Evolutionary conservation across 2,888 invertebrate species (phyloP).

Genomic region (Rhagonycha fulva): DNA sequence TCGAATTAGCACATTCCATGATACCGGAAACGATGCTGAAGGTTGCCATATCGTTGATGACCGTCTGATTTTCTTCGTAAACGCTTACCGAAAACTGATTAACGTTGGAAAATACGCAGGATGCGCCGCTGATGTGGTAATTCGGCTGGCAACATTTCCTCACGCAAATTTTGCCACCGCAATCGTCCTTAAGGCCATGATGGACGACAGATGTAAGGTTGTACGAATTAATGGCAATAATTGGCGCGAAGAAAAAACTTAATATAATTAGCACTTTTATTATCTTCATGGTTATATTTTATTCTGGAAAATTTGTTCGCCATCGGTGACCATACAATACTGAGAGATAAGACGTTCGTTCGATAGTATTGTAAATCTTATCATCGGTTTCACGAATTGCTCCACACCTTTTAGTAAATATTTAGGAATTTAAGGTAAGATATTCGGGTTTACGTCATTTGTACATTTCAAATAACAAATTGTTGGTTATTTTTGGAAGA

Average conservation of each 20-base stretch:
- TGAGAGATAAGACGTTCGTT: not conserved
- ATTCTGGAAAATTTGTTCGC: not conserved
- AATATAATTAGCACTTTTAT: not conserved
- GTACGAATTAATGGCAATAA: not conserved
- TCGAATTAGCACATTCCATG: not conserved
- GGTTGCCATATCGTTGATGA: not conserved
- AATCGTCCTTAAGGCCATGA: not conserved
- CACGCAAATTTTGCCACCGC: not conserved
- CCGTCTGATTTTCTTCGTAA: not conserved
- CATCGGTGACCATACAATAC: not conserved
- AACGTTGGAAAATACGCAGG: not conserved
- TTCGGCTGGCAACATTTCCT: slow-evolving; percentile 13
- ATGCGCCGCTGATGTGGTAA: slow-evolving; percentile 3
- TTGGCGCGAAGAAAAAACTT: not conserved
- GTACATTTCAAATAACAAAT: not conserved
- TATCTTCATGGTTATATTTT: not conserved
- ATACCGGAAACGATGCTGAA: not conserved
- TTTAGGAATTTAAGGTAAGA: not conserved
- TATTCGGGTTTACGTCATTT: not conserved
- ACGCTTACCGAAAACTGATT: not conserved
- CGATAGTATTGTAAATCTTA: not conserved
- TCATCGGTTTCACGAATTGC: not conserved
- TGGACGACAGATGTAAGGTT: not conserved
- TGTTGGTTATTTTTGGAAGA: not conserved
- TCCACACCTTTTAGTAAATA: not conserved